A percentile compares a stretch with the other conserved stretches of the same genome.
These are phyloP conservation scores for Paralvinella palmiformis DNA, from an alignment of 1,140 invertebrate species.

Conservation along the genomic window DNA sequence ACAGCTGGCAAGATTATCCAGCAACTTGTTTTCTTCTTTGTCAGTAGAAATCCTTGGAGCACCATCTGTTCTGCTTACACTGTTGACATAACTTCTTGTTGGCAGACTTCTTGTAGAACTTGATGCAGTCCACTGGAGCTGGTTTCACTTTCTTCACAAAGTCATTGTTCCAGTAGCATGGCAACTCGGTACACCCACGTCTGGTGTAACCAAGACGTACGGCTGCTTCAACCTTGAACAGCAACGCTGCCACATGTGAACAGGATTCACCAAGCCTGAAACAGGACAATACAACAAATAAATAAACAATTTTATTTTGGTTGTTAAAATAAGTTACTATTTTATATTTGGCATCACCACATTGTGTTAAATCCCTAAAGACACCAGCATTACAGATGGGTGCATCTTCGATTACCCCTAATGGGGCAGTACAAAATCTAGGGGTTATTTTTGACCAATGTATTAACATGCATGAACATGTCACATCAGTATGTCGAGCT, in stretches of 20 bases:
- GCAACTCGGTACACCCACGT: slow-evolving; percentile 10
- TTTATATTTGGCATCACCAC: too few relatives aligned
- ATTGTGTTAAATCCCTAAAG: too few relatives aligned
- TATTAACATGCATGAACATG: too few relatives aligned
- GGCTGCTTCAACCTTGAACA: slow-evolving; percentile 22
- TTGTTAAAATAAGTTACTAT: not conserved
- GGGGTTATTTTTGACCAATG: too few relatives aligned
- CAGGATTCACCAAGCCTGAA: slow-evolving; percentile 24
- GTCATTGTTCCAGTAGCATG: slow-evolving; percentile 18
- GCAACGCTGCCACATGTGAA: slow-evolving; percentile 20
- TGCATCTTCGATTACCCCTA: too few relatives aligned
- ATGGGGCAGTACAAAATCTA: too few relatives aligned
- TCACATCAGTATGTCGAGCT: too few relatives aligned
- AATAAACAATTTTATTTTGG: slow-evolving; percentile 8
- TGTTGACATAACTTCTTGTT: not conserved
- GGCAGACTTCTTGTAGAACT: slow-evolving; percentile 18
- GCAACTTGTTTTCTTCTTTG: not conserved
- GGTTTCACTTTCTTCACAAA: slow-evolving; percentile 22
- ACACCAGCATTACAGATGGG: too few relatives aligned
- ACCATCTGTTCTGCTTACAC: not conserved
- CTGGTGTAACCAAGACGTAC: slow-evolving; percentile 18
- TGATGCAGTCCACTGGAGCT: slow-evolving; percentile 10
- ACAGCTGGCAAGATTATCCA: not conserved
- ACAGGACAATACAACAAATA: slow-evolving; percentile 1
- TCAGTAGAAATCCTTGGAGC: not conserved